Conservation (phyloP, 2,113 vertebrate genomes). For the Aix galericulata region DNA sequence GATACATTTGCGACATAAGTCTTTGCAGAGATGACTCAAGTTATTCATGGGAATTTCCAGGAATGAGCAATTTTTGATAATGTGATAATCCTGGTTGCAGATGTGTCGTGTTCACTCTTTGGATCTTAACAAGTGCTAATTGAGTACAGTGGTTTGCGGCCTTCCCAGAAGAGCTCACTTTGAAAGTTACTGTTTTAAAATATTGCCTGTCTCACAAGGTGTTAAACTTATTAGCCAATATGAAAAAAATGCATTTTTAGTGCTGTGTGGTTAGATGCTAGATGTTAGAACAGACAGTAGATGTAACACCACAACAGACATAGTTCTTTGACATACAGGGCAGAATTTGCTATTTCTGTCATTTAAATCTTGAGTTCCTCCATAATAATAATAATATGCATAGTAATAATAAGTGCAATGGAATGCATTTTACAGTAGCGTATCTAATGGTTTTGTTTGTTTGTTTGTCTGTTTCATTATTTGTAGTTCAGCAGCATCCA, state of each 20-base stretch:
- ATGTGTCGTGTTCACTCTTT: neutral
- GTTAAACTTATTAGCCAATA: neutral
- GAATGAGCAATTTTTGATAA: neutral
- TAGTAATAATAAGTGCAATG: neutral
- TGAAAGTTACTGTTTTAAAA: neutral
- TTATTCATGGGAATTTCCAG: neutral
- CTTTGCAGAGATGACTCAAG: neutral
- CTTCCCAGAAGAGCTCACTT: neutral
- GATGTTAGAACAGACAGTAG: neutral
- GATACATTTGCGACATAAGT: neutral
- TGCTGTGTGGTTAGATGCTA: neutral
- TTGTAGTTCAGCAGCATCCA: neutral
- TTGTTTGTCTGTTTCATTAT: neutral
- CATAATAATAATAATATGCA: neutral
- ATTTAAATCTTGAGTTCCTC: neutral
- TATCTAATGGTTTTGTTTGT: neutral
- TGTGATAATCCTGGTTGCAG: neutral
- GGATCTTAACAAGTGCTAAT: neutral
- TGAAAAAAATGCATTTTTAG: neutral
- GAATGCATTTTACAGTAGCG: neutral
- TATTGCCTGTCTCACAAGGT: neutral
- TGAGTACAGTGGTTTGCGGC: neutral
- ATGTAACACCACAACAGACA: neutral
- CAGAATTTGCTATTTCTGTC: neutral
- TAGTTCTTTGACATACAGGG: neutral